Percentiles rank a stretch among this genome's conserved stretches.
These are phyloP conservation scores for Patella depressa DNA, from an alignment of 2,888 invertebrate genomes.

Conservation along the genomic window DNA sequence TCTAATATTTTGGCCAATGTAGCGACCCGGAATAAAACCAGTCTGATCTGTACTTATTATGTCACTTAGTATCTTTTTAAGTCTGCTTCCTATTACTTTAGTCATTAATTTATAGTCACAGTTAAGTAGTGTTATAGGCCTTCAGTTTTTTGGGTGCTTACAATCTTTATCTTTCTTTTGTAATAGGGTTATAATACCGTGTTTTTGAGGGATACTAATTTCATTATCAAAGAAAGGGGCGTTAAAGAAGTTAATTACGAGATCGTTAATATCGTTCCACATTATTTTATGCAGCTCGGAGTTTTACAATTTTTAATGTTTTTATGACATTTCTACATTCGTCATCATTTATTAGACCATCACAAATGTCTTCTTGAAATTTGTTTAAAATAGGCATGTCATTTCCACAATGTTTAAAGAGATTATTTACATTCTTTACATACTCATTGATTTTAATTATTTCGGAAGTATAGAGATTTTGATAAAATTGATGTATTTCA, in stretches of 20 bases:
- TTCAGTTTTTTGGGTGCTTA: conserved; percentile 14
- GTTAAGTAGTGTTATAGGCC: conserved; percentile 27
- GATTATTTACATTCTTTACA: too few relatives aligned
- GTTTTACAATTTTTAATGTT: too few relatives aligned
- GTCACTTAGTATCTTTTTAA: conserved; percentile 17
- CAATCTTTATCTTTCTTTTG: conserved; percentile 19
- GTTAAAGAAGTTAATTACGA: conserved; percentile 14
- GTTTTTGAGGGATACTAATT: conserved; percentile 11
- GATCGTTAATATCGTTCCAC: neutral
- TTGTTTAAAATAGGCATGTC: too few relatives aligned
- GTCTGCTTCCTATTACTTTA: conserved; percentile 17
- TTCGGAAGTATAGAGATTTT: too few relatives aligned
- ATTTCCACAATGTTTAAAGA: too few relatives aligned
- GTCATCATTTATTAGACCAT: too few relatives aligned
- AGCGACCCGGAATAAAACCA: too few relatives aligned
- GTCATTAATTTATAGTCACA: conserved; percentile 27
- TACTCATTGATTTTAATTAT: neutral
- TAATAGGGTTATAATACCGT: conserved; percentile 16
- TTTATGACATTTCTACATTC: too few relatives aligned
- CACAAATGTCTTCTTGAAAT: too few relatives aligned
- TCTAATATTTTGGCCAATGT: too few relatives aligned
- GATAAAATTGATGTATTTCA: too few relatives aligned
- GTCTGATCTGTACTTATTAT: conserved; percentile 25
- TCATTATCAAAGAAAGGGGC: neutral
- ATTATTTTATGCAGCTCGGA: too few relatives aligned